These are phyloP conservation scores for Plagodis pulveraria DNA, from an alignment of 2,888 invertebrate genomes.

Conservation along the genomic window DNA sequence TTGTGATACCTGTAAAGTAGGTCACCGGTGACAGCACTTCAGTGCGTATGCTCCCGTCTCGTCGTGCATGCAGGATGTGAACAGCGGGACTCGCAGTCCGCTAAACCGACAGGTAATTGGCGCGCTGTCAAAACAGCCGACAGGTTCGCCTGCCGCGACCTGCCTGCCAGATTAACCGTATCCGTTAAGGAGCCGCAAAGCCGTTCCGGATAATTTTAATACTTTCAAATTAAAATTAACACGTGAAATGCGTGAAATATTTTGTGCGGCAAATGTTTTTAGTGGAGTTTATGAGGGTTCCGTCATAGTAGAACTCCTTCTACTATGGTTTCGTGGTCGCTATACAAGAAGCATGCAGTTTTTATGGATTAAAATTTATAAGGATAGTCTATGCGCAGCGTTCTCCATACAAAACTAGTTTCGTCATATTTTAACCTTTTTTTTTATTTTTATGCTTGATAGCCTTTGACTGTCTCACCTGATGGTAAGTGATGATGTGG, in stretches of 20 bases:
- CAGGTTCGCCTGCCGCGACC: constrained; percentile 44
- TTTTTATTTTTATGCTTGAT: too few relatives aligned
- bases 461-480: too few relatives aligned
- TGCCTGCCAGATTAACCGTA: constrained; percentile 77
- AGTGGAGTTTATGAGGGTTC: not conserved
- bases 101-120: constrained; percentile 78
- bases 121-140: constrained; percentile 80
- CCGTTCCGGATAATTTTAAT: not conserved
- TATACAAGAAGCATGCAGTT: too few relatives aligned
- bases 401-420: too few relatives aligned
- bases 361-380: too few relatives aligned
- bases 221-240: not conserved
- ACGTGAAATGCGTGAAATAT: not conserved
- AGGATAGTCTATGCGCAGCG: too few relatives aligned
- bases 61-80: constrained; percentile 30
- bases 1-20: not conserved
- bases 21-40: not conserved
- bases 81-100: constrained; percentile 48
- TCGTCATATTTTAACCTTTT: too few relatives aligned
- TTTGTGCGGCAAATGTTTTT: not conserved
- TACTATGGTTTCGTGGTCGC: too few relatives aligned
- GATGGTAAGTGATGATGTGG: too few relatives aligned
- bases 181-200: constrained; percentile 64
- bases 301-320: not conserved
- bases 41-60: not conserved